Evolutionary conservation across 2,113 vertebrate genomes (phyloP).

Genomic region (Protomyctophum bolini): DNA sequence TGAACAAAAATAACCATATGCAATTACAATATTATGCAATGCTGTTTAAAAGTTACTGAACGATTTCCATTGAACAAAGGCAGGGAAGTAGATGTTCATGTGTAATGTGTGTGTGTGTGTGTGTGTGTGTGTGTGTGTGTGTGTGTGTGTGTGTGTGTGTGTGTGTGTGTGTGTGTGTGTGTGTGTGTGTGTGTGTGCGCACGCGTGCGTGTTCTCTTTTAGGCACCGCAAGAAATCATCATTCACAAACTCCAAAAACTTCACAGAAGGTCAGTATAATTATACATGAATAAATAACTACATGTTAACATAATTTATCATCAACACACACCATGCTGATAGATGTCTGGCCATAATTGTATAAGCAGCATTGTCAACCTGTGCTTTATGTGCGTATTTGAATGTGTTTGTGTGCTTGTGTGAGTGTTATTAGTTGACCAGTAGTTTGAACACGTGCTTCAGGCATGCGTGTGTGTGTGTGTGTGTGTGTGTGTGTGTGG

Average conservation of each 20-base stretch:
- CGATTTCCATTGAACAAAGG: neutral
- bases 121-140: neutral
- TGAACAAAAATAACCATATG: constrained; percentile 12
- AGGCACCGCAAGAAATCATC: constrained; percentile 93
- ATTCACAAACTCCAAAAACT: constrained; percentile 87
- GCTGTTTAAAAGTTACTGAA: constrained; percentile 14
- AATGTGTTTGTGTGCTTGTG: neutral
- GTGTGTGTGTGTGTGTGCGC: constrained; percentile 4
- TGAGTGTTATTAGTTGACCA: neutral
- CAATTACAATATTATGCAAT: neutral
- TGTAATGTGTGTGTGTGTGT: too few species aligned
- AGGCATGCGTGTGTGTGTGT: neutral
- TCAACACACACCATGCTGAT: too few species aligned
- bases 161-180: neutral
- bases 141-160: neutral
- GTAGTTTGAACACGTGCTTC: neutral
- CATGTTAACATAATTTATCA: neutral
- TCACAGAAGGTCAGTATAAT: constrained; percentile 88
- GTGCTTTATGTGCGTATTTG: too few species aligned
- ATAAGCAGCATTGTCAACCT: too few species aligned
- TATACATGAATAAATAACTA: neutral
- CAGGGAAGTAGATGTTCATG: too few species aligned
- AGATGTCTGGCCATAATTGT: too few species aligned
- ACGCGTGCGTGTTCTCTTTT: neutral
- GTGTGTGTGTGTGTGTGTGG: constrained; percentile 14